Percentiles rank a stretch among this genome's conserved stretches.
These are phyloP conservation scores for Cynodonichthys magdalenae DNA, from an alignment of 2,797 vertebrate species.

Conservation along the genomic window DNA sequence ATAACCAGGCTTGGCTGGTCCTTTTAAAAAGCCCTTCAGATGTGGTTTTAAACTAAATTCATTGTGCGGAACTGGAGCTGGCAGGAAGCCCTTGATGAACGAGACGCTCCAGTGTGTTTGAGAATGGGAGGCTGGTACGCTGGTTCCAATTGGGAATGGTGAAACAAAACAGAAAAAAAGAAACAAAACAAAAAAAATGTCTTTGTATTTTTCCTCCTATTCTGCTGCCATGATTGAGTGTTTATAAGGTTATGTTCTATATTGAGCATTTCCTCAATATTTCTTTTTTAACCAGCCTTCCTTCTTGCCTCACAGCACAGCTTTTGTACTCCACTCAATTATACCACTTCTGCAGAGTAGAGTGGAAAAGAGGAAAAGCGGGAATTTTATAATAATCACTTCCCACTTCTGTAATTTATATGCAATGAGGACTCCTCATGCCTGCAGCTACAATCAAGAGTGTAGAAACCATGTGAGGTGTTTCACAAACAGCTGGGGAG, in stretches of 20 bases:
- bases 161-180: slow-evolving; percentile 49
- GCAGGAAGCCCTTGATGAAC: slow-evolving; percentile 70
- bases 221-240: not conserved
- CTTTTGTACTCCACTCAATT: slow-evolving; percentile 86
- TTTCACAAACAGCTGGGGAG: slow-evolving; percentile 74
- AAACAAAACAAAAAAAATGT: slow-evolving; percentile 1
- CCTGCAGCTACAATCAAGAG: slow-evolving; percentile 73
- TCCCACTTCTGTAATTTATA: slow-evolving; percentile 82
- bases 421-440: slow-evolving; percentile 75
- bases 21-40: slow-evolving; percentile 78
- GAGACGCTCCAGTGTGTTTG: slow-evolving; percentile 68
- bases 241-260: not conserved
- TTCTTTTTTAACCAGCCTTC: slow-evolving; percentile 59
- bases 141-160: slow-evolving; percentile 47
- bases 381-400: slow-evolving; percentile 80
- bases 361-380: slow-evolving; percentile 68
- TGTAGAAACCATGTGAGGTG: slow-evolving; percentile 60
- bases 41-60: slow-evolving; percentile 85
- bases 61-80: slow-evolving; percentile 82
- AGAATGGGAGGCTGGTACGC: slow-evolving; percentile 57
- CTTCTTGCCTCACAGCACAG: slow-evolving; percentile 53
- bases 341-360: slow-evolving; percentile 75
- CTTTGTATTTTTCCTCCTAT: slow-evolving; percentile 27
- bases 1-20: slow-evolving; percentile 79
- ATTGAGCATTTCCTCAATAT: slow-evolving; percentile 26